These are phyloP conservation scores for Scomberomorus guttatus DNA, from an alignment of 2,797 vertebrate species.

Conservation along the genomic window DNA sequence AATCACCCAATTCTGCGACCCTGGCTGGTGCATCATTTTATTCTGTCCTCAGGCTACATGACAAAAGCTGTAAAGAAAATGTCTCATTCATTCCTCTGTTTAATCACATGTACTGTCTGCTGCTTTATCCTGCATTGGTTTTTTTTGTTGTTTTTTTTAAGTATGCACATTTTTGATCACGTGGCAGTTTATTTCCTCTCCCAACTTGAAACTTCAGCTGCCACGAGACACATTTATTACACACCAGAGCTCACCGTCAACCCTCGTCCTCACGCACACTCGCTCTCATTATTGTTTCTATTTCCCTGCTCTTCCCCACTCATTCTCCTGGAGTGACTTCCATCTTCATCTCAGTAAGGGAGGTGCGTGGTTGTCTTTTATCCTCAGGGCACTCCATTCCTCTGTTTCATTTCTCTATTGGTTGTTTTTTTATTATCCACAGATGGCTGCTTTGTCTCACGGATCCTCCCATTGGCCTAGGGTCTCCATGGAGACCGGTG, in stretches of 20 bases:
- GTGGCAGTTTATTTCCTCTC: constrained; percentile 19
- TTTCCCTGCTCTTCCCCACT: constrained; percentile 49
- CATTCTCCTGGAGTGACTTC: constrained; percentile 59
- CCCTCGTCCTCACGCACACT: neutral
- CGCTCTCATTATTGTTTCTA: constrained; percentile 50
- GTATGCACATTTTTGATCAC: constrained; percentile 18
- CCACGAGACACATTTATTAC: constrained; percentile 5
- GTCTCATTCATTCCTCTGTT: neutral
- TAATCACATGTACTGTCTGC: neutral
- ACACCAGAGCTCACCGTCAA: constrained; percentile 9
- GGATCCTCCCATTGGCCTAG: constrained; percentile 23
- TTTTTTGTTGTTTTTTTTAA: neutral
- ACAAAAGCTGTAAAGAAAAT: constrained; percentile 26
- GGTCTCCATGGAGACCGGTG: constrained; percentile 38
- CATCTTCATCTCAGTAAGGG: constrained; percentile 67
- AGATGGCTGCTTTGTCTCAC: constrained; percentile 56
- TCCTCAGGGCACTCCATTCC: constrained; percentile 59
- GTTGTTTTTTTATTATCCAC: constrained; percentile 61
- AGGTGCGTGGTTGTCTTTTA: constrained; percentile 58
- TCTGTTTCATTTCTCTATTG: constrained; percentile 67
- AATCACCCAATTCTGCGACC: constrained; percentile 41
- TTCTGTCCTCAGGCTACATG: constrained; percentile 16
- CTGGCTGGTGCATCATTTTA: constrained; percentile 14
- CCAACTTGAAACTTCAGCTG: constrained; percentile 2
- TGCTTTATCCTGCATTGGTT: constrained; percentile 3